A percentile compares a stretch with the other conserved stretches of the same genome.
Evolutionary conservation across 2,797 vertebrate species (phyloP).

Genomic region (Leucoraja ocellata): DNA sequence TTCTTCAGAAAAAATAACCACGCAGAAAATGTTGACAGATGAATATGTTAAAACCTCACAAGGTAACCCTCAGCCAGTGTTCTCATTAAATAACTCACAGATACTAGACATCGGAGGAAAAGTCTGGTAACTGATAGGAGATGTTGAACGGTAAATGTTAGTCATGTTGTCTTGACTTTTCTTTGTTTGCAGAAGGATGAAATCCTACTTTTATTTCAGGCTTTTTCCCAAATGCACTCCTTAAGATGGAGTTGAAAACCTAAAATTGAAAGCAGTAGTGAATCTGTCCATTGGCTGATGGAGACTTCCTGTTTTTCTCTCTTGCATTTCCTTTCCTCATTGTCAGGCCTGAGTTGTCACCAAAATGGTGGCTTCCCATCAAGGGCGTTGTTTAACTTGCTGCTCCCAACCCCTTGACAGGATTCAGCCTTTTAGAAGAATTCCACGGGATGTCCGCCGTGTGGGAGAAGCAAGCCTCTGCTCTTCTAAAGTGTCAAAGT

Average conservation of each 20-base stretch:
- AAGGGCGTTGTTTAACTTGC: background rate
- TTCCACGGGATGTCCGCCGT: background rate
- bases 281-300: background rate
- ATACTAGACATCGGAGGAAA: background rate
- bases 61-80: no score
- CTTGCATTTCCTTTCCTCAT: no score
- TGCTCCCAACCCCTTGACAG: background rate
- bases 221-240: background rate
- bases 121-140: background rate
- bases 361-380: background rate
- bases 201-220: background rate
- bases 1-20: no score
- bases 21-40: background rate
- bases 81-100: no score
- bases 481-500: background rate
- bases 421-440: background rate
- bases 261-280: background rate
- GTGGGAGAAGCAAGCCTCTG: background rate
- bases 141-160: background rate
- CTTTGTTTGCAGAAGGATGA: background rate
- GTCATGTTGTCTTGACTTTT: background rate
- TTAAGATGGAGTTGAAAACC: background rate
- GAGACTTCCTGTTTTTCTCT: no score
- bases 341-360: background rate
- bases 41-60: background rate